Base-by-base conservation (phyloP, 2,797 vertebrate species). In the Erethizon dorsatum region DNA sequence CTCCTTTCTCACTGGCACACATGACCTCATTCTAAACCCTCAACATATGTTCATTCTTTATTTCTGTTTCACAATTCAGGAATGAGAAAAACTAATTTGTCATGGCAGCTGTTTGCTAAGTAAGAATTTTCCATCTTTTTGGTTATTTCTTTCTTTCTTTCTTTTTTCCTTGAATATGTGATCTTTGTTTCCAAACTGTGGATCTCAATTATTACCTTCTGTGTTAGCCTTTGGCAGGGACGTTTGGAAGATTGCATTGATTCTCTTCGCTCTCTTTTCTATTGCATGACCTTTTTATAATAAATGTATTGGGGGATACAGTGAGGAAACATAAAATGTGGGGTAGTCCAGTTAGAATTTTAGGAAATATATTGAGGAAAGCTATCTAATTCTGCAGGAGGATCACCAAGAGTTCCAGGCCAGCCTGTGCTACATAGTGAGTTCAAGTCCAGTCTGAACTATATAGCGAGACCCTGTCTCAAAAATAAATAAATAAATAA, bases 51-150 rank as follows among this genome's bases (percentile, higher is more conserved):
- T 63, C 41, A 13, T 88, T 79, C 11, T 67, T 93, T 83, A 45
- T 94, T 95, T 90, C 65, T 75, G 26, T 77, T 95, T 91, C 45
- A 83, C 86, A 86, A 96, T 96, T 91, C 84, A 80, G 63, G 41
- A 90, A 52, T 22, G 80, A 47, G 31, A 82, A 88, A 96, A 59
- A 63, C 47, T 87, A 96, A 88, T 90, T 90, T 94, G 73, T 97
- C 54, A 86, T 61, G 83, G 75, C 65, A 89, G 45, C 69, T 92
- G 69, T 96, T 95, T 93, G 45, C 56, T 94, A 61, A 95, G 31
- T 67, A 91, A 94, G 80, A 96, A 56, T 86, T 97, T 90, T 92
- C 77, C 50, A 67, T 91, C 93, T 83, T 94, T 56, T 45, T 59
- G 20, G 18, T 57, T 94, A 20, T 93, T n/a, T 33, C 4, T 91